These are phyloP conservation scores for Taxidea taxus DNA, from an alignment of 2,113 vertebrate species.

Conservation along the genomic window DNA sequence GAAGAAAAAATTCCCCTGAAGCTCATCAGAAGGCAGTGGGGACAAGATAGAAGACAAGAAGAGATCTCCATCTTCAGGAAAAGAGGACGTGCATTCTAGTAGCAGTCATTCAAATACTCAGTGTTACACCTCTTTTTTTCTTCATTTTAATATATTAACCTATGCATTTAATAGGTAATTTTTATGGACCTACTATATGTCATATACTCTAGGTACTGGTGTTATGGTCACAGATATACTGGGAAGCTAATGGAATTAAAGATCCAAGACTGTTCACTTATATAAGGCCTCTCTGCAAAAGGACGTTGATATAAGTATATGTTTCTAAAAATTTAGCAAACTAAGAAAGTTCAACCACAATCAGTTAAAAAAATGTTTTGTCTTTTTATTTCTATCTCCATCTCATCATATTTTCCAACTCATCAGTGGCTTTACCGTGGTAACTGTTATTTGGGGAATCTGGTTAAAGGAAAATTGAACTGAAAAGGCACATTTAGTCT, in stretches of 20 bases:
- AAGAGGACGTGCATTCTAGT: background rate
- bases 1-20: background rate
- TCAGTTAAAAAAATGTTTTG: background rate
- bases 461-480: background rate
- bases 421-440: background rate
- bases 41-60: too few relatives aligned
- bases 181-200: background rate
- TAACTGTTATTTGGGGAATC: background rate
- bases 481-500: background rate
- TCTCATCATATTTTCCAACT: background rate
- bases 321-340: background rate
- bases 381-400: background rate
- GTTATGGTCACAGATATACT: background rate
- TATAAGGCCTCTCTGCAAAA: background rate
- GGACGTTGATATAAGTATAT: background rate
- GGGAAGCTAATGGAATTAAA: background rate
- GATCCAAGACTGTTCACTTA: background rate
- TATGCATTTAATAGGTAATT: background rate
- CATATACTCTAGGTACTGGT: background rate
- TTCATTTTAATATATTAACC: background rate
- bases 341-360: background rate
- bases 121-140: background rate
- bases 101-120: background rate
- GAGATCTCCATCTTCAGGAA: background rate
- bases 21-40: background rate